These are phyloP conservation scores for Pecten maximus DNA, from an alignment of 2,888 invertebrate species.

Conservation along the genomic window DNA sequence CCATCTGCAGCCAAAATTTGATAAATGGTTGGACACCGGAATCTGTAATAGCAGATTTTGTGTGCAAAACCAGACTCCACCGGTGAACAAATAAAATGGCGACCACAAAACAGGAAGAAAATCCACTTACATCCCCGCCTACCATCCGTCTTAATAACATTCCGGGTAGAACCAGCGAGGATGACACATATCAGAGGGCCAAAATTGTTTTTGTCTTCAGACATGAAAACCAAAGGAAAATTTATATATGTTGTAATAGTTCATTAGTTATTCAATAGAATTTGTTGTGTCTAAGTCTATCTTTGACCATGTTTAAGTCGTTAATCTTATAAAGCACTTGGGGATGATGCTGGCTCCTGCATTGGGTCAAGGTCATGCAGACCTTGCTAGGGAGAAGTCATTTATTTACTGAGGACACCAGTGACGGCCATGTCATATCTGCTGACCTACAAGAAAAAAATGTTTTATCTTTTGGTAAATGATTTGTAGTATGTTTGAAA, in stretches of 20 bases:
- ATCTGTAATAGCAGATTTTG: constrained; percentile 33
- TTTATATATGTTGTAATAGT: constrained; percentile 24
- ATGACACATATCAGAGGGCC: background rate
- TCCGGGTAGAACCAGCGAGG: background rate
- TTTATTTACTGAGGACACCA: background rate
- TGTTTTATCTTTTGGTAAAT: background rate
- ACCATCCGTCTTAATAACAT: constrained; percentile 29
- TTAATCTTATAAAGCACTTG: constrained; percentile 1
- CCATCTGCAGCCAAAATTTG: constrained; percentile 33
- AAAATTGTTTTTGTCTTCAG: constrained; percentile 20
- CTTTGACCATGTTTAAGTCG: background rate
- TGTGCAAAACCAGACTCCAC: constrained; percentile 30
- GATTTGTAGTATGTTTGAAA: background rate
- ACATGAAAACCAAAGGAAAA: constrained; percentile 10
- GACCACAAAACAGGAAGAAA: constrained; percentile 35
- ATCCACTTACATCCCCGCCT: constrained; percentile 29
- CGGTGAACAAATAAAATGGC: constrained; percentile 30
- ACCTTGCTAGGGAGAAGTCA: background rate
- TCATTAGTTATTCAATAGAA: constrained; percentile 30
- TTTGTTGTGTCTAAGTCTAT: constrained; percentile 9
- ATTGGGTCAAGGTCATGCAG: background rate
- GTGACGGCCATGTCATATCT: background rate
- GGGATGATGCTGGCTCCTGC: background rate
- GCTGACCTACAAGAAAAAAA: background rate
- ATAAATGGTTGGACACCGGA: constrained; percentile 15